phyloP scores from a whole-genome alignment of 2,113 vertebrate genomes.

The Picathartes gymnocephalus region DNA sequence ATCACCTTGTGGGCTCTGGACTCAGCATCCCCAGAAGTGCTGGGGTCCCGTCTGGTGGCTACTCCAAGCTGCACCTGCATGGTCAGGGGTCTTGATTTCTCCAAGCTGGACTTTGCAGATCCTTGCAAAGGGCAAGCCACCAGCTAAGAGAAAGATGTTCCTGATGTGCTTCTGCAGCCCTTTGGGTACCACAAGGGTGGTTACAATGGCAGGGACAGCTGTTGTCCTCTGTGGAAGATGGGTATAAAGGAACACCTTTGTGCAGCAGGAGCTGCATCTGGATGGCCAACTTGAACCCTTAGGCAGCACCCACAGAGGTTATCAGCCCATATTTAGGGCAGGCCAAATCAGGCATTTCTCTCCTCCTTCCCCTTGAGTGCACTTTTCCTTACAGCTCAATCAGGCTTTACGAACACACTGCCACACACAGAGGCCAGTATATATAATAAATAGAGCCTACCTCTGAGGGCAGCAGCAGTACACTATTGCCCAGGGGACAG shows the following conservation, averaged over 20 bases:
- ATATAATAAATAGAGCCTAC: conserved; percentile 62
- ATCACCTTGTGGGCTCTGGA: background rate
- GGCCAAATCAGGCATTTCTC: conserved; percentile 39
- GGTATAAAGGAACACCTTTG: background rate
- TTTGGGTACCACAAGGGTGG: background rate
- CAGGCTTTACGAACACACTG: conserved; percentile 43
- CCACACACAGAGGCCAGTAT: conserved; percentile 42
- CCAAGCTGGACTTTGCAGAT: background rate
- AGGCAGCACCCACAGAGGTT: conserved; percentile 8
- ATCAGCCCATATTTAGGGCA: conserved; percentile 11
- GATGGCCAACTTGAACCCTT: background rate
- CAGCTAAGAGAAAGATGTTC: background rate
- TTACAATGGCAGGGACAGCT: background rate
- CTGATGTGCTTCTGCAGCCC: background rate
- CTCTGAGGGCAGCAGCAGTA: conserved; percentile 47
- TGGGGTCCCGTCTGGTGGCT: background rate
- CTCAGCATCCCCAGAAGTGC: background rate
- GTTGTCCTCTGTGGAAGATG: accelerated
- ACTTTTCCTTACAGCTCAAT: conserved; percentile 62
- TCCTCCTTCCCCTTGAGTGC: conserved; percentile 31
- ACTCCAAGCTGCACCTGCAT: background rate
- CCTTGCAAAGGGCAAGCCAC: background rate
- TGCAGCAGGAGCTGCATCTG: background rate
- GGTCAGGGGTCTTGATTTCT: background rate
- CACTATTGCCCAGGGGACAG: conserved; percentile 54